These are phyloP conservation scores for Neotoxoptera formosana DNA, from an alignment of 1,140 invertebrate species.

Conservation along the genomic window DNA sequence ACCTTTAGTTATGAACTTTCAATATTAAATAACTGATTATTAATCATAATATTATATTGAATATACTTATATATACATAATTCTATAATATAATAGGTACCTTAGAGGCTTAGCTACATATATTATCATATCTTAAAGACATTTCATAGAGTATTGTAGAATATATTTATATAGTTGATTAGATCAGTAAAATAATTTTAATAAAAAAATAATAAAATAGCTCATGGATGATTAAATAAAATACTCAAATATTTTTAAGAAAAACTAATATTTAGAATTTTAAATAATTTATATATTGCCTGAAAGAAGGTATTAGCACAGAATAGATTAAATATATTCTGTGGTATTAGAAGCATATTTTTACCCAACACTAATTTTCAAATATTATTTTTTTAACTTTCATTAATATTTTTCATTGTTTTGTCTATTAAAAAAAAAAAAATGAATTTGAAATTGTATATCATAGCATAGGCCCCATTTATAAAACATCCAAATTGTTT, in stretches of 20 bases:
- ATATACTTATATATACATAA: not conserved
- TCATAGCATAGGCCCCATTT: not conserved
- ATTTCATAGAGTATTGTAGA: not conserved
- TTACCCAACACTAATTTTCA: no score
- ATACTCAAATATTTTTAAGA: not conserved
- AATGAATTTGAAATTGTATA: not conserved
- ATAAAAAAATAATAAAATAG: not conserved
- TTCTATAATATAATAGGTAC: not conserved
- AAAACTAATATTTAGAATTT: not conserved
- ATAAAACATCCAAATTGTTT: not conserved
- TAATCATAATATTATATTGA: not conserved
- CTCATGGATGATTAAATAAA: not conserved
- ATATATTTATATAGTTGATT: not conserved
- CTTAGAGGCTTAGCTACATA: not conserved
- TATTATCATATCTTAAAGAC: not conserved
- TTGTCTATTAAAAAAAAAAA: not conserved
- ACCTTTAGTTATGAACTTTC: not conserved
- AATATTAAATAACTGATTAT: not conserved
- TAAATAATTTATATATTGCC: not conserved
- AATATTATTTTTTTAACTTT: no score
- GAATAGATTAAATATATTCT: no score
- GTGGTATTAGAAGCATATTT: no score
- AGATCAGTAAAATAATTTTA: not conserved
- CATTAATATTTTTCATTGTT: not conserved
- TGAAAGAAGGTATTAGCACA: not conserved